A percentile compares a stretch with the other conserved stretches of the same genome.
These are phyloP conservation scores for Heteropelma amictum DNA, from an alignment of 2,888 invertebrate species.

Conservation along the genomic window DNA sequence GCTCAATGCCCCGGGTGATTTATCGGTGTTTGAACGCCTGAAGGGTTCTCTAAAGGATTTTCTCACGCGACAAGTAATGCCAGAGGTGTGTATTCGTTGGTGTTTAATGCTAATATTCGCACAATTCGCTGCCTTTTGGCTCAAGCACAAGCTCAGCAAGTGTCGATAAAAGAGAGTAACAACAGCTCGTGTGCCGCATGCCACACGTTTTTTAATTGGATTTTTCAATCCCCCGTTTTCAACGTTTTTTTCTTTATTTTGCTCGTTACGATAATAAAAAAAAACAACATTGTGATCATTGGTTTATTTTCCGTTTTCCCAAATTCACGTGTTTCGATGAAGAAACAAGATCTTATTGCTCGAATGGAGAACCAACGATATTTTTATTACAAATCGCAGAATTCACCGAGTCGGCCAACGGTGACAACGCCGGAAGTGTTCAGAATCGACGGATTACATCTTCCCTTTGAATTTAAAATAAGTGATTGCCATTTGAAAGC, in stretches of 20 bases:
- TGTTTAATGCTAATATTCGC: constrained; percentile 64
- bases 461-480: constrained; percentile 53
- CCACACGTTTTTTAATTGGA: constrained; percentile 1
- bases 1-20: constrained; percentile 72
- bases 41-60: constrained; percentile 74
- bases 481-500: constrained; percentile 54
- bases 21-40: constrained; percentile 73
- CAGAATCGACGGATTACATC: constrained; percentile 7
- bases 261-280: neutral
- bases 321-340: neutral
- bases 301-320: neutral
- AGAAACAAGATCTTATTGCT: constrained; percentile 14
- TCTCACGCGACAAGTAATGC: constrained; percentile 67
- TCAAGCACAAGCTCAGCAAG: constrained; percentile 38
- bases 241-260: neutral
- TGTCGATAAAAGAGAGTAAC: constrained; percentile 19
- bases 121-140: constrained; percentile 54
- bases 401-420: constrained; percentile 23
- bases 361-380: constrained; percentile 13
- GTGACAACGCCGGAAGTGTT: neutral
- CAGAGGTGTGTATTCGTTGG: constrained; percentile 72
- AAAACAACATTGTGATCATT: neutral
- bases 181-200: constrained; percentile 13
- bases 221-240: constrained; percentile 7
- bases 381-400: constrained; percentile 48